phyloP scores from a whole-genome alignment of 2,113 vertebrate genomes.

The Tupaia chinensis region DNA sequence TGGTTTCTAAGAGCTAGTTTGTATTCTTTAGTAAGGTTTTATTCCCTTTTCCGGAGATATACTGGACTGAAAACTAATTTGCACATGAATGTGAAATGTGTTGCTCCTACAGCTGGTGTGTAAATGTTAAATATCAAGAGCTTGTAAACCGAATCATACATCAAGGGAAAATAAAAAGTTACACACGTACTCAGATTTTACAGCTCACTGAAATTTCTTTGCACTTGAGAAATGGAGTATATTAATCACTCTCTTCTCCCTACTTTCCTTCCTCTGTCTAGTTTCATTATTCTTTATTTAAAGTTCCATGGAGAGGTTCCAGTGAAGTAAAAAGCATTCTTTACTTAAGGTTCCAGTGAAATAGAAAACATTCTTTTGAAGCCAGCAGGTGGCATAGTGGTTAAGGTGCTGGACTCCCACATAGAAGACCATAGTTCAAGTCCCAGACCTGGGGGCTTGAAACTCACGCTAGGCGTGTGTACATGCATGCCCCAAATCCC shows the following conservation, averaged over 20 bases:
- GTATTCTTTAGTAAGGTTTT: neutral
- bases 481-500: too few species aligned
- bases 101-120: neutral
- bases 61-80: constrained; percentile 45
- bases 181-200: constrained; percentile 19
- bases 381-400: too few species aligned
- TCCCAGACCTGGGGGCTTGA: too few species aligned
- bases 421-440: too few species aligned
- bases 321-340: neutral
- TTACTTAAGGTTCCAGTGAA: too few species aligned
- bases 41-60: constrained; percentile 21
- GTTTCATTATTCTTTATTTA: constrained; percentile 14
- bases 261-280: neutral
- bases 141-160: constrained; percentile 33
- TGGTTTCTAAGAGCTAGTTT: neutral
- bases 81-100: constrained; percentile 19
- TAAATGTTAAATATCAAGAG: constrained; percentile 33
- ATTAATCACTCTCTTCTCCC: constrained; percentile 27
- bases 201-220: constrained; percentile 40
- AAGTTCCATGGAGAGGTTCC: neutral
- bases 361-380: too few species aligned
- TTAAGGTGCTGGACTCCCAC: too few species aligned
- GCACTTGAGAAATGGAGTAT: constrained; percentile 3
- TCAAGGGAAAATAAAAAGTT: constrained; percentile 63
- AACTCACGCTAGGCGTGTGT: too few species aligned